Evolutionary conservation across 2,888 invertebrate species (phyloP).

Genomic region (Harpagoxenus sublaevis): DNA sequence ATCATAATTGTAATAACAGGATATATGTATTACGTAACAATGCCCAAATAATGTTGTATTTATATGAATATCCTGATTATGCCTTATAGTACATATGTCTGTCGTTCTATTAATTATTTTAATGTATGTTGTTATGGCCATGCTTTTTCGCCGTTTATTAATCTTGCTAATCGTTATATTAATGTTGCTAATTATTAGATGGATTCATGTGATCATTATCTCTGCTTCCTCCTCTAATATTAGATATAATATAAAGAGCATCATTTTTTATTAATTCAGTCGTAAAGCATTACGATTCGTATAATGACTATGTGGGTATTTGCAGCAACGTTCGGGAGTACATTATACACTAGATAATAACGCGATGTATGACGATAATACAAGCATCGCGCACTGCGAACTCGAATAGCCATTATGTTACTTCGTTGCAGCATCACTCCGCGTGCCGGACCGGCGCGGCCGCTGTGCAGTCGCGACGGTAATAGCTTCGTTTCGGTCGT

Average conservation of each 20-base stretch:
- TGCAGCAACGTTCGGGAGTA: not conserved
- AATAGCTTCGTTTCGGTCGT: constrained; percentile 18
- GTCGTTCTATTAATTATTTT: not conserved
- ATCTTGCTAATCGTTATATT: not conserved
- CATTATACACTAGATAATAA: not conserved
- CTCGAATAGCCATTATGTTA: constrained; percentile 36
- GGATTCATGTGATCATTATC: not conserved
- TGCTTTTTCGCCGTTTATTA: not conserved
- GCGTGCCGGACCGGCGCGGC: not conserved
- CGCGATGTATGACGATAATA: constrained; percentile 20
- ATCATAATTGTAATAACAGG: not conserved
- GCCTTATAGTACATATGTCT: not conserved
- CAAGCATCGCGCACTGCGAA: not conserved
- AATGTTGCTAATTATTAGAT: not conserved
- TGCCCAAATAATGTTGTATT: not conserved
- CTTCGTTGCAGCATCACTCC: constrained; percentile 25
- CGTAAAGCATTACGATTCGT: not conserved
- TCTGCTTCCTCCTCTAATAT: too few species aligned
- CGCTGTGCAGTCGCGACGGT: not conserved
- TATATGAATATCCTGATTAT: not conserved
- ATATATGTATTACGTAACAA: not conserved
- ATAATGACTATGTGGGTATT: not conserved
- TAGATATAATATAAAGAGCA: not conserved
- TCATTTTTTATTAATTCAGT: not conserved
- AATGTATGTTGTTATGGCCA: not conserved